Conservation (phyloP, 2,113 vertebrate species). For the Dascyllus trimaculatus region DNA sequence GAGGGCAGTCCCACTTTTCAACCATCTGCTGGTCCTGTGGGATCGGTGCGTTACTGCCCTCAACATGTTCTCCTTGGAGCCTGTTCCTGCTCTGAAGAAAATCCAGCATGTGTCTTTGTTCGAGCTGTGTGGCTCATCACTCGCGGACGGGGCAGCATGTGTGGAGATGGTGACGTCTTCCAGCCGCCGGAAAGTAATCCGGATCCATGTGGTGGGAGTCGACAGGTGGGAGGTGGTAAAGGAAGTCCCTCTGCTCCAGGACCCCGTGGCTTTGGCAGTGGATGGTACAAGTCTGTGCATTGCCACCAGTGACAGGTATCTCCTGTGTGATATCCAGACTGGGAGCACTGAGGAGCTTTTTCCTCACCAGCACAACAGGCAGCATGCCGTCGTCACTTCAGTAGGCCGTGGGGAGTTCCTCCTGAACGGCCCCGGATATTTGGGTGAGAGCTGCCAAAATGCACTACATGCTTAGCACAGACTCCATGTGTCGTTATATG, state of each 20-base stretch:
- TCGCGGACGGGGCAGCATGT: neutral
- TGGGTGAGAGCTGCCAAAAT: constrained; percentile 72
- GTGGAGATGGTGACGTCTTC: constrained; percentile 76
- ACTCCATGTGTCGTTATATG: constrained; percentile 2
- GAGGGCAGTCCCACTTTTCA: constrained; percentile 72
- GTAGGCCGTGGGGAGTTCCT: constrained; percentile 78
- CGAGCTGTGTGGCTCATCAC: constrained; percentile 44
- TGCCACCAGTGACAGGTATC: constrained; percentile 75
- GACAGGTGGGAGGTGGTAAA: constrained; percentile 81
- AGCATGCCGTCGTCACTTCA: constrained; percentile 58
- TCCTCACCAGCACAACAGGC: constrained; percentile 67
- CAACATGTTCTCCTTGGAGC: constrained; percentile 83
- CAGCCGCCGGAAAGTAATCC: constrained; percentile 68
- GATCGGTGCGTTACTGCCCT: constrained; percentile 70
- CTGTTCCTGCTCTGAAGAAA: constrained; percentile 68
- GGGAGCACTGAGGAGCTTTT: constrained; percentile 74
- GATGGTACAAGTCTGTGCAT: constrained; percentile 72
- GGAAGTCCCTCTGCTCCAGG: constrained; percentile 73
- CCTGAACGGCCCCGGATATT: constrained; percentile 76
- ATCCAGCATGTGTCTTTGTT: constrained; percentile 79
- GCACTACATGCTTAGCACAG: neutral
- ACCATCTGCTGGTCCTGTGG: constrained; percentile 81
- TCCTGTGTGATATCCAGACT: constrained; percentile 72
- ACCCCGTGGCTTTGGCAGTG: constrained; percentile 73
- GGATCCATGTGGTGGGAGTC: constrained; percentile 71